phyloP scores from a whole-genome alignment of 1,140 invertebrate genomes.

The Gonioctena quinquepunctata region DNA sequence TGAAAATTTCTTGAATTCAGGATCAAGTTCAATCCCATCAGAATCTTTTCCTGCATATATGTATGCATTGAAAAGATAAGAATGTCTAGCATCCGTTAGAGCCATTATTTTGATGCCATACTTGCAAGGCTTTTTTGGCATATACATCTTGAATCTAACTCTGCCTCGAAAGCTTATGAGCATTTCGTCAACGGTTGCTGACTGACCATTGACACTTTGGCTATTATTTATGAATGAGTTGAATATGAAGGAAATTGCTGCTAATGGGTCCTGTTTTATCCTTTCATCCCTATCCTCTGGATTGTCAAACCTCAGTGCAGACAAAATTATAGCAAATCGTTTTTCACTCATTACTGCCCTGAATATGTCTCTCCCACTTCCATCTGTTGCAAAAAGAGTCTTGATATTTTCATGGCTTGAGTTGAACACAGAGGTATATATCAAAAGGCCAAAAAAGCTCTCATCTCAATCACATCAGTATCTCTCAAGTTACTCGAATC shows the following conservation, averaged over 20 bases:
- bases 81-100: constrained; percentile 10
- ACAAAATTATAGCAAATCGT: not conserved
- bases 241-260: constrained; percentile 24
- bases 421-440: not conserved
- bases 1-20: constrained; percentile 11
- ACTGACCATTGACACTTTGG: constrained; percentile 14
- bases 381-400: not conserved
- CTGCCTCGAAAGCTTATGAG: constrained; percentile 11
- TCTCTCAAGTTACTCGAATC: too few species aligned
- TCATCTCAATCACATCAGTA: not conserved
- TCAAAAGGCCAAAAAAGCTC: not conserved
- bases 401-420: not conserved
- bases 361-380: not conserved
- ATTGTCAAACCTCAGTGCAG: not conserved
- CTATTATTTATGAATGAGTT: constrained; percentile 23
- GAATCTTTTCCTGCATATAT: constrained; percentile 8
- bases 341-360: not conserved
- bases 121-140: constrained; percentile 17
- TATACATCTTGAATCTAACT: constrained; percentile 19
- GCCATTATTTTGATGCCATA: constrained; percentile 22
- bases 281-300: not conserved
- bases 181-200: constrained; percentile 8
- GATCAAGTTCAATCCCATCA: constrained; percentile 14
- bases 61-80: constrained; percentile 19
- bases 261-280: not conserved